Evolutionary conservation across 1,140 invertebrate genomes (phyloP), one percentile per base, ranked within the genome.

Genomic region (Calephelis nemesis): DNA sequence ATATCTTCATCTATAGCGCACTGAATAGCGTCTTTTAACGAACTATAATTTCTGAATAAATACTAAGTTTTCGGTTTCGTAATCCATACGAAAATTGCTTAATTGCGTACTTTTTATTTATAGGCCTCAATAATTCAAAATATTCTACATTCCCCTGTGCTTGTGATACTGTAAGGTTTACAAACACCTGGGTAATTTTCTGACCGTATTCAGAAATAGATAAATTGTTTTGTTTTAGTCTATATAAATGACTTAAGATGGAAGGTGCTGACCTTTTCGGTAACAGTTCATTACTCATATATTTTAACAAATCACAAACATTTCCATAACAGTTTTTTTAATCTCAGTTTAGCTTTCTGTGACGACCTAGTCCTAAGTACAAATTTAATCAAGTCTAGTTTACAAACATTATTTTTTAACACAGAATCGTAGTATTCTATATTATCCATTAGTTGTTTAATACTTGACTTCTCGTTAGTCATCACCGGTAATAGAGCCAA

Each of bases 141-240:
- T 63, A 62, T 47, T 67, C 49, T 13, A 60, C 48, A 39, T 70
- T 47, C 19, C 71, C 50, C 13, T 70, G 62, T 15, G 65, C 65
- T 65, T 73, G 65, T 19, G 71, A 65, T 52, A 73, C 19, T n/a
- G 72, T 73, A 9, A 73, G 67, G 15, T 68, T 12, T 15, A 71
- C 70, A 47, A 67, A 73, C 42, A 73, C 50, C 6, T 70, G 52
- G 11, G 60, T 47, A 30, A 73, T 73, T 67, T 73, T 67, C 49
- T 66, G 63, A 30, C 67, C 71, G 58, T 70, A 70, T 19, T 68
- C 47, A 12, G 5, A 13, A 58, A 70, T 49, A 13, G 65, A 49
- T 45, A 47, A 62, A 50, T 60, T 42, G 49, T 73, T 67, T 69
- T 73, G 71, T 19, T 19, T 62, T 42, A 62, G 12, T 45, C n/a